Base-by-base conservation (phyloP, 2,797 vertebrate species). In the Pipistrellus kuhlii region DNA sequence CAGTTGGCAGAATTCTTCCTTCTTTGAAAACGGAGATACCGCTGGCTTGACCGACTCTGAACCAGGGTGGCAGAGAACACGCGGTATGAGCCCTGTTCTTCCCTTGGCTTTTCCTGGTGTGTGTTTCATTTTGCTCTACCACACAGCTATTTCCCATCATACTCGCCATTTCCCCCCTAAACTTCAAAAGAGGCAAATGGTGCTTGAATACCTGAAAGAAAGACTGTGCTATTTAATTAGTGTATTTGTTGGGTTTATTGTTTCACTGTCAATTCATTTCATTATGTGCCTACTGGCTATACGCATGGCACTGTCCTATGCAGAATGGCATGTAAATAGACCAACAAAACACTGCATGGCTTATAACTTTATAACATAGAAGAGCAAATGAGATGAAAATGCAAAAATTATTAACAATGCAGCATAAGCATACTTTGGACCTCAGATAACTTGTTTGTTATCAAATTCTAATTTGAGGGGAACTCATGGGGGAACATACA, bases 201-300 rank as follows among this genome's bases (percentile, higher is more conserved):
- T 48, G 38, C 44, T 81, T 85, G 57, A 87, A 51, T 87, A 77
- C 27, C 23, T 73, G 20, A 71, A 62, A 21, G 51, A 78, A 91
- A 57, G 53, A 35, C 18, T 75, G 27, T 87, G 35, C n/a, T 87
- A n/a, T 93, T 78, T 69, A 71, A 71, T 62, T 46, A 81, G 46
- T 46, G 30, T 69, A 84, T 68, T 55, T 93, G 21, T 23, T 53
- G 21, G 20, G 55, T 69, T 88, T 75, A 27, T 69, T 91, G 88
- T 90, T 91, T 71, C 14, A 21, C 55, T 62, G n/a, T 35, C 64
- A 90, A 55, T 88, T 35, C 15, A 73, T 82, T 89, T 90, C 41
- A 53, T 75, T 80, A 3, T 68, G 13, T 66, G 53, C 38, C 8
- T 68, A 9, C 18, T 62, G 51, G 41, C 10, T 53, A 84, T 44